phyloP scores from a whole-genome alignment of 2,113 vertebrate genomes.

The Myrmecophaga tridactyla region DNA sequence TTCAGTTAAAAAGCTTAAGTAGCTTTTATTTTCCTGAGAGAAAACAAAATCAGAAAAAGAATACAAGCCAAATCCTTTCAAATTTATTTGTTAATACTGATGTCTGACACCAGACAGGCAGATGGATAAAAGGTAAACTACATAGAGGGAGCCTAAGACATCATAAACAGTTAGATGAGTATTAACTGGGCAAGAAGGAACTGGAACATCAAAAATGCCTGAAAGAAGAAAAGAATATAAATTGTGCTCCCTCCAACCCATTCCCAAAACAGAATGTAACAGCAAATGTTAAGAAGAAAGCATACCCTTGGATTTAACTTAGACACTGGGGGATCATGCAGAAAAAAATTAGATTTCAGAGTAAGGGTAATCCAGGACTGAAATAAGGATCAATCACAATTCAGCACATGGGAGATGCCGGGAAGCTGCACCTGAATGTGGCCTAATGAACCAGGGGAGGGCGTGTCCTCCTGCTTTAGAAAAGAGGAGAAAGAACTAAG shows the following conservation, averaged over 20 bases:
- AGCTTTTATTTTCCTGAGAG: neutral
- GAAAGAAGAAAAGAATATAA: neutral
- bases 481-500: neutral
- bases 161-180: neutral
- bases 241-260: neutral
- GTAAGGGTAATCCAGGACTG: neutral
- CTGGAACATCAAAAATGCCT: neutral
- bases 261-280: neutral
- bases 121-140: neutral
- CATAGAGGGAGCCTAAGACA: neutral
- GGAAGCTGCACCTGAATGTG: neutral
- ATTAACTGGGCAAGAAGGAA: neutral
- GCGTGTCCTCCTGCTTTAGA: neutral
- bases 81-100: neutral
- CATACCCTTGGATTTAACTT: neutral
- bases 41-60: conserved; percentile 8
- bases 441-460: neutral
- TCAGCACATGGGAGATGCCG: neutral
- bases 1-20: neutral
- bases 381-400: neutral
- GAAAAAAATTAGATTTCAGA: neutral
- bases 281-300: neutral
- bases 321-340: neutral
- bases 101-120: neutral
- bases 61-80: neutral